A percentile compares a stretch with the other conserved stretches of the same genome.
Evolutionary conservation across 92 coral and sea anemone genomes (phyloP).

Genomic region (Chrysogorgia sp.): DNA sequence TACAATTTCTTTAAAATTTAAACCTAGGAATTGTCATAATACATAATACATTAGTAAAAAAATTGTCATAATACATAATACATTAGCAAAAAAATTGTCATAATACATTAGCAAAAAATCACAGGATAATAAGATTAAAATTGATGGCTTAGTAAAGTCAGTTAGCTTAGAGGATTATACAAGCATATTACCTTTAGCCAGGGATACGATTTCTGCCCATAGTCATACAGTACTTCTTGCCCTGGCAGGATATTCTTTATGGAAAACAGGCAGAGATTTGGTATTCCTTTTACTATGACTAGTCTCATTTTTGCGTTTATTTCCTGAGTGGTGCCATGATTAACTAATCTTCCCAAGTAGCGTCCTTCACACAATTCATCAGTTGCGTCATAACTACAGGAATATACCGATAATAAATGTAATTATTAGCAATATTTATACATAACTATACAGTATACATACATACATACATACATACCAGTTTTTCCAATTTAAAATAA

Average conservation of each 20-base stretch:
- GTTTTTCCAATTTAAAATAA: no score
- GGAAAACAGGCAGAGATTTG: conserved; percentile 16
- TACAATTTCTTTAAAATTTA: no score
- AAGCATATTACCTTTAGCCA: conserved; percentile 5
- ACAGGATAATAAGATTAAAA: no score
- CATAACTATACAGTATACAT: no score
- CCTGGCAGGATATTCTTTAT: neutral
- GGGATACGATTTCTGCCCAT: conserved; percentile 22
- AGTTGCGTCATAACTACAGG: conserved; percentile 20
- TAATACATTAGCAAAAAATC: no score
- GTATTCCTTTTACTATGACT: conserved; percentile 3
- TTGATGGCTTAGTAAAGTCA: no score
- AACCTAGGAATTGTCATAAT: no score
- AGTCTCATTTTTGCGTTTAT: conserved; percentile 7
- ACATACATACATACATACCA: no score
- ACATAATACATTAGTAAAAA: no score
- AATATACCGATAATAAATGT: neutral
- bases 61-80: no score
- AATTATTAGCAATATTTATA: neutral
- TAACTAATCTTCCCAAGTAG: conserved; percentile 29
- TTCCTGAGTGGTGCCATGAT: conserved; percentile 9
- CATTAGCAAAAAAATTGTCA: no score
- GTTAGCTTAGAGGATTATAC: no score
- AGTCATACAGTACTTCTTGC: conserved; percentile 30
- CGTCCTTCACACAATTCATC: neutral